phyloP scores from a whole-genome alignment of 1,140 invertebrate species.

The Rhyacophila brunnea region DNA sequence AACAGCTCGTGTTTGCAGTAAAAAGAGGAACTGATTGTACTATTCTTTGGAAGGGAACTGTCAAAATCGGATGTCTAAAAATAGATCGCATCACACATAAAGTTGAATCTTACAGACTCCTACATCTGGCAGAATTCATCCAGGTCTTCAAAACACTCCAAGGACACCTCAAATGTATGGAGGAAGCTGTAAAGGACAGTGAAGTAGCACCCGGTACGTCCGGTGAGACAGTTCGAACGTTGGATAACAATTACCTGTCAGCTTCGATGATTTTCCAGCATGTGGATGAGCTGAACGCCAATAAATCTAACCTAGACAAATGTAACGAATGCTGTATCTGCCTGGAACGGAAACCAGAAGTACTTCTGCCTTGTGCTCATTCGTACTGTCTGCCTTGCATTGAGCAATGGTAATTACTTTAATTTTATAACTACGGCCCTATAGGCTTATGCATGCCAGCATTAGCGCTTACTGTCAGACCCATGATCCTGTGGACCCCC shows the following conservation, averaged over 20 bases:
- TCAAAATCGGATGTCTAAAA: conserved; percentile 67
- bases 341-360: conserved; percentile 65
- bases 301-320: conserved; percentile 32
- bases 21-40: conserved; percentile 64
- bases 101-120: conserved; percentile 57
- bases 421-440: too few species aligned
- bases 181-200: conserved; percentile 33
- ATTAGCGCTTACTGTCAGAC: too few species aligned
- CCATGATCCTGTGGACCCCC: too few species aligned
- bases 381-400: conserved; percentile 68
- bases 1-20: conserved; percentile 64
- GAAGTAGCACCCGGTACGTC: conserved; percentile 4
- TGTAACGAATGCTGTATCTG: conserved; percentile 68
- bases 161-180: conserved; percentile 36
- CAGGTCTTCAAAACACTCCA: conserved; percentile 53
- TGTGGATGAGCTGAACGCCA: conserved; percentile 35
- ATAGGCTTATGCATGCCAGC: too few species aligned
- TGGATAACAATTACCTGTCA: conserved; percentile 31
- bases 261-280: conserved; percentile 43
- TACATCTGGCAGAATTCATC: conserved; percentile 63
- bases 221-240: conserved; percentile 10
- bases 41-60: conserved; percentile 68
- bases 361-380: conserved; percentile 67
- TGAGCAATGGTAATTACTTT: conserved; percentile 64
- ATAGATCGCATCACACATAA: conserved; percentile 51